Conservation (phyloP, 64 coral and sea anemone genomes). For the Hydrozoanthus tunicans region DNA sequence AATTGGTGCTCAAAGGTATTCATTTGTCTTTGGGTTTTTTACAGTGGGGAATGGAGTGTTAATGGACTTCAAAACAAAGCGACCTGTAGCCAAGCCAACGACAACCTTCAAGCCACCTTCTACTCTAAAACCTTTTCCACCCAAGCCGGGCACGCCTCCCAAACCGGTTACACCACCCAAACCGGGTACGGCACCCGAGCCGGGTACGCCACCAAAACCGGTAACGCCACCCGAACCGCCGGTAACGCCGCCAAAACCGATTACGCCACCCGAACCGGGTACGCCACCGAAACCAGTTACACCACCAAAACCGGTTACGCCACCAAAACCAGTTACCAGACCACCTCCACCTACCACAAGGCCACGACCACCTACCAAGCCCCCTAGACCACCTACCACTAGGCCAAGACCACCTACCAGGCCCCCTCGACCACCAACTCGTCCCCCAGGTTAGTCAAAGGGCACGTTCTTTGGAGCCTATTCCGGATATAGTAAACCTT, state of each 20-base stretch:
- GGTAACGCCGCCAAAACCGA: neutral
- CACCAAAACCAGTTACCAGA: neutral
- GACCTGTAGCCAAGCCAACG: conserved; percentile 51
- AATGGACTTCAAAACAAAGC: conserved; percentile 86
- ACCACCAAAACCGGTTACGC: neutral
- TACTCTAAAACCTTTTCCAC: conserved; percentile 12
- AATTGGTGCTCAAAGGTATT: neutral
- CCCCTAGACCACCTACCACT: neutral
- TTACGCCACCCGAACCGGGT: neutral
- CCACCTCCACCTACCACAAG: neutral
- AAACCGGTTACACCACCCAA: conserved; percentile 38
- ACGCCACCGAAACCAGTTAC: neutral
- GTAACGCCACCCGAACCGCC: neutral
- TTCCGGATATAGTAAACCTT: neutral
- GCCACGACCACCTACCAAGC: conserved; percentile 2
- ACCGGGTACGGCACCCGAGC: neutral
- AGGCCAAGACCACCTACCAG: neutral
- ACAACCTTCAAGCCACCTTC: neutral
- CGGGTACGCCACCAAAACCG: conserved; percentile 2
- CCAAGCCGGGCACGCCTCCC: conserved; percentile 9
- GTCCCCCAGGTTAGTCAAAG: neutral
- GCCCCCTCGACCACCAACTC: conserved; percentile 28
- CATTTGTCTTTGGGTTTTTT: neutral
- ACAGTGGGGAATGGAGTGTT: conserved; percentile 68
- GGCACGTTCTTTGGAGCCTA: neutral